Evolutionary conservation across 2,888 invertebrate genomes (phyloP), one percentile per base, ranked within the genome.

Genomic region (Sesia apiformis): DNA sequence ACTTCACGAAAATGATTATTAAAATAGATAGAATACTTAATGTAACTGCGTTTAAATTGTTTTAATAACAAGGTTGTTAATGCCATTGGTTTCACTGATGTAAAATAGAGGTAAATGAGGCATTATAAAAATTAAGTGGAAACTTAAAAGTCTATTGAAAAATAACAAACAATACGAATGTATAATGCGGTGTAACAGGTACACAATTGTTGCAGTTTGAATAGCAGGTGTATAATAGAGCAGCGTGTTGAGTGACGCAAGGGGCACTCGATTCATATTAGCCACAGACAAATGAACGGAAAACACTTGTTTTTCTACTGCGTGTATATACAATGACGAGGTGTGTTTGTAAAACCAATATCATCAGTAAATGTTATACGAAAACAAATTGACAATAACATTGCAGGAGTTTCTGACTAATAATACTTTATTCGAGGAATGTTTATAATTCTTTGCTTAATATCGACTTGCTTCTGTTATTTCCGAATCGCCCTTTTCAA

Each of bases 171-270:
- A 46, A 46, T 46, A 46, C 8, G 46, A 46, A 46, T 23, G 46
- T 46, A 46, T 8, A 46, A 46, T 46, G 46, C 23, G 50, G 7
- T 50, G 5, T 39, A 38, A 50, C 50, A 50, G 39, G 5, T 38
- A 50, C 23, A 50, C 38, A 50, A 56, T 58, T 57, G 54, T 49
- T 57, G 53, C 53, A 56, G 46, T 56, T 60, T 68, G 67, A 69
- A 72, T 67, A 75, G 68, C 75, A 78, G 71, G 67, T 74, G 69
- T 64, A 60, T 69, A 64, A 67, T 65, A 67, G 62, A 61, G 58
- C 54, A 55, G 59, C 62, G 59, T 59, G 66, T 65, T 62, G 63
- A 65, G 62, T 78, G 78, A 77, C 74, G 77, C 66, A 73, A 73
- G 60, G 57, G 60, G 56, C 58, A 58, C 54, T 57, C 55, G 57